Base-by-base conservation (phyloP, 2,113 vertebrate species). In the Pedionomus torquatus region DNA sequence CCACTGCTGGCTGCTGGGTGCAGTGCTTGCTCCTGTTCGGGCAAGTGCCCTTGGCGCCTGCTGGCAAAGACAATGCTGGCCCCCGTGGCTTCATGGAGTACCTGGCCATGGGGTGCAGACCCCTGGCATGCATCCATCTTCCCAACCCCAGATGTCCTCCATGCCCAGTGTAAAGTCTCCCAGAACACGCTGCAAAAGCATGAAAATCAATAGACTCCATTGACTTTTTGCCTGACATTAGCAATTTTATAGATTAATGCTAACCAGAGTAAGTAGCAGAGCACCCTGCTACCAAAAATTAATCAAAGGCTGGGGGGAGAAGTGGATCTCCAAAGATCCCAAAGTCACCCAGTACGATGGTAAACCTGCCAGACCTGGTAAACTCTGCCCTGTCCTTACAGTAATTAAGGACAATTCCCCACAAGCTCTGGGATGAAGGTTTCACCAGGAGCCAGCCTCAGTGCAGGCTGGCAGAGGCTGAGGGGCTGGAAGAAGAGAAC, bases 71-170 rank as follows among this genome's bases (percentile, higher is more conserved):
- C 70, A 51, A 46, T 11, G 54, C 17, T 8, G 8, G 44, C 2
- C 2, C 26, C 16, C 30, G 12, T 0, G 2, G 15, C 17, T 77
- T 74, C n/a, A 43, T 2, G 5, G 18, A 28, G 48, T 63, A 49
- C 1, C 0, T 2, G 28, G 35, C 20, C 14, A 16, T 0, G 7
- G n/a, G 28, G 21, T 78, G 70, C 4, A 4, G 1, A 2, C 4
- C 21, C 35, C 10, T 11, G 4, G 44, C 0, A 1, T 0, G 10
- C 35, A 35, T 46, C 11, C 68, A 58, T 83, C 54, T n/a, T 26
- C 9, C 54, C 63, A 88, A 10, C 31, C 49, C 13, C 37, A 57
- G 61, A 26, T 24, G 0, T 64, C 55, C 76, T 88, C 63, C 43
- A 30, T 2, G 2, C 33, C 64, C 80, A 77, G 46, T 8, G 26